phyloP scores from a whole-genome alignment of 2,797 vertebrate genomes.

The Lemur catta region DNA sequence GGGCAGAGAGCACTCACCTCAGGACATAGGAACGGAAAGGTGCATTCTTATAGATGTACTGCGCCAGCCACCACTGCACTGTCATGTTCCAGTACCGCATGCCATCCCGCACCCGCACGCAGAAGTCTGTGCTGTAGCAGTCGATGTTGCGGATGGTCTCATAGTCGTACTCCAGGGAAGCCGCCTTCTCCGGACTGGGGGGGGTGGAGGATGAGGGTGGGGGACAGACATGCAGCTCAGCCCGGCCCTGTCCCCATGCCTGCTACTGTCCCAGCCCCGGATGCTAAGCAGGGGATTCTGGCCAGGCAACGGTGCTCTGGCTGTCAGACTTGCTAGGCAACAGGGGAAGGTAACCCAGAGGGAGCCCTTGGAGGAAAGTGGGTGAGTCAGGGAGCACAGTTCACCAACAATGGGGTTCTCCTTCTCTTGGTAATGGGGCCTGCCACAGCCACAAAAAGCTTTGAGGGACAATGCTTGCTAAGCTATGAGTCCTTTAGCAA shows the following conservation, averaged over 20 bases:
- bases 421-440: not conserved
- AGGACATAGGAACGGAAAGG: constrained; percentile 90
- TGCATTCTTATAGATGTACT: constrained; percentile 92
- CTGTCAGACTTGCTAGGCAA: not conserved
- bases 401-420: not conserved
- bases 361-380: not conserved
- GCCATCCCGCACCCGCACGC: constrained; percentile 93
- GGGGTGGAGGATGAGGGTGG: constrained; percentile 53
- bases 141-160: constrained; percentile 94
- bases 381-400: not conserved
- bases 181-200: constrained; percentile 62
- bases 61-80: constrained; percentile 95
- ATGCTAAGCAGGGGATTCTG: constrained; percentile 8
- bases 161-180: constrained; percentile 87
- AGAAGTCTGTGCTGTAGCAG: constrained; percentile 94
- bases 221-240: constrained; percentile 72
- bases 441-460: not conserved
- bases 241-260: not conserved
- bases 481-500: not conserved
- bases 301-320: not conserved
- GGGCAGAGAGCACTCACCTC: constrained; percentile 82
- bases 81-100: constrained; percentile 98
- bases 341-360: not conserved
- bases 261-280: constrained; percentile 64
- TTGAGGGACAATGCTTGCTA: not conserved